Base-by-base conservation (phyloP, 2,888 invertebrate genomes). In the Aleiodes alternator region DNA sequence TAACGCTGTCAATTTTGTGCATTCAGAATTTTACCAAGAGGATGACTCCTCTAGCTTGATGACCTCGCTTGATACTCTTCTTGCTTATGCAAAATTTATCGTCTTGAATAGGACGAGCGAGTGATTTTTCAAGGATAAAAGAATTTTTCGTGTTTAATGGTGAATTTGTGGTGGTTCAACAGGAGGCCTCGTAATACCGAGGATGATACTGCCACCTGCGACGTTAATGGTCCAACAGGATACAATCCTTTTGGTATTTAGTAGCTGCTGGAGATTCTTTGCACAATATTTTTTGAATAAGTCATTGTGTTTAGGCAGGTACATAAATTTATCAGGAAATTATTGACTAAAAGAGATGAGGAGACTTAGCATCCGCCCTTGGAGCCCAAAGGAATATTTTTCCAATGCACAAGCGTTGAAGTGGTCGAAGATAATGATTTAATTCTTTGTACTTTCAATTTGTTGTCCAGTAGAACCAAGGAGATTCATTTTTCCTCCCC, bases 31-130 rank as follows among this genome's bases (percentile, higher is more conserved):
- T 56, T 23, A 56, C 9, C 59, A 59, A 31, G n/a, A 48, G 66
- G n/a, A 53, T 56, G 55, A 53, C 55, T 69, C 16, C 38, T 69
- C 16, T 55, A 53, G 11, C 69, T 56, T 57, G 50, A 73, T 57
- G 57, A 73, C 56, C 73, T 69, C 73, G 48, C 57, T 43, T 50
- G 61, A 69, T 74, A 53, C 69, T 69, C 61, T 59, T 61, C 4
- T 61, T 50, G 48, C 16, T 34, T 59, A 50, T 50, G 48, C 50
- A n/a, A 34, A 56, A 59, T 73, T 50, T 57, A 59, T 69, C 59
- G 38, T 56, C 55, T 34, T 34, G 43, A 9, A 11, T 43, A 38
- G 61, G 34, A 34, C n/a, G 31, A 61, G 61, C 4, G 31, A 43
- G 29, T 16, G 48, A 57, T 38, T 34, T 68, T 55, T 31, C 14